A percentile compares a stretch with the other conserved stretches of the same genome.
phyloP scores from a whole-genome alignment of 2,113 vertebrate species.

The Lethenteron reissneri region DNA sequence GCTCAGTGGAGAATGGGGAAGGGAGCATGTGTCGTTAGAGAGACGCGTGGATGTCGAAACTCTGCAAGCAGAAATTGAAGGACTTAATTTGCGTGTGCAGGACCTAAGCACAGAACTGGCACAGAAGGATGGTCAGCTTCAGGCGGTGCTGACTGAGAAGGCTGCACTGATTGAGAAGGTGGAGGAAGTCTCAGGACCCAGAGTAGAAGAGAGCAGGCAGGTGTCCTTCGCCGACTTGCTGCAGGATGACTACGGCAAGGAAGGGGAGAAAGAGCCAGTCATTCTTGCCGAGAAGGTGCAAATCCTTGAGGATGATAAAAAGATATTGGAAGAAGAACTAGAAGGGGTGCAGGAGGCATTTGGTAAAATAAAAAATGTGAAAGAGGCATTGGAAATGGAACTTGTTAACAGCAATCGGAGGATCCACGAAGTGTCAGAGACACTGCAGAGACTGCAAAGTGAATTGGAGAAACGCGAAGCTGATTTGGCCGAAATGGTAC shows the following conservation, averaged over 20 bases:
- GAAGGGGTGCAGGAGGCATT: conserved; percentile 35
- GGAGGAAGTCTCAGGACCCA: not conserved
- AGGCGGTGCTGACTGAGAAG: not conserved
- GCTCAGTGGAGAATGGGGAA: conserved; percentile 3
- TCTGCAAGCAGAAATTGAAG: not conserved
- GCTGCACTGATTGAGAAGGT: not conserved
- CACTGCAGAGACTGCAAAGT: not conserved
- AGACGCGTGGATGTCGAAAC: too few relatives aligned
- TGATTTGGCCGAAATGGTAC: not conserved
- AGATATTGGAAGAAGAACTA: conserved; percentile 38
- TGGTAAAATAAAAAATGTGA: conserved; percentile 29
- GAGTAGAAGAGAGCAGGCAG: not conserved
- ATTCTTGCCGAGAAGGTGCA: conserved; percentile 38
- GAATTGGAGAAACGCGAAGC: not conserved
- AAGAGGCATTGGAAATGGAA: conserved; percentile 24
- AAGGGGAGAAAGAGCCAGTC: conserved; percentile 54
- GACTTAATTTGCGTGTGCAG: conserved; percentile 18
- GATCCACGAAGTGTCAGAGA: not conserved
- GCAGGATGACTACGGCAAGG: not conserved
- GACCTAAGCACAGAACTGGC: conserved; percentile 50
- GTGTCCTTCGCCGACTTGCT: not conserved
- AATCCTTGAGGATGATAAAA: conserved; percentile 50
- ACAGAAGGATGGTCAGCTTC: conserved; percentile 31
- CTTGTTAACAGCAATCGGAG: not conserved
- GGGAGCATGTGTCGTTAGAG: too few relatives aligned